These are phyloP conservation scores for Poecile montanus DNA, from an alignment of 2,797 vertebrate genomes.

Conservation along the genomic window DNA sequence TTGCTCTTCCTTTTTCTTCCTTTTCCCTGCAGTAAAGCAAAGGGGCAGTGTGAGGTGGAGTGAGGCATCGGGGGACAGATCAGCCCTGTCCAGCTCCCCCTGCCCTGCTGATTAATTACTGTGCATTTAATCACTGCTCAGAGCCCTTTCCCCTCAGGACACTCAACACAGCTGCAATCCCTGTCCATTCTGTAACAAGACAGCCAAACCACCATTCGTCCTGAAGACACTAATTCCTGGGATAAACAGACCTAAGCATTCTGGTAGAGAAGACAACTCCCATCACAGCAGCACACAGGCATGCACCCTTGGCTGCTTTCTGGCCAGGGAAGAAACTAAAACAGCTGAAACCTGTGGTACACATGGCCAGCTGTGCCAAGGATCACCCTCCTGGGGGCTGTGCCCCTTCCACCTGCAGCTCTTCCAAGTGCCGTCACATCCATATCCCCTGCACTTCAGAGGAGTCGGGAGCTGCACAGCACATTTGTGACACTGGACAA, in stretches of 20 bases:
- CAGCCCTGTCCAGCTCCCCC: accelerated
- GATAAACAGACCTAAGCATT: neutral
- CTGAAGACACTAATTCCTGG: neutral
- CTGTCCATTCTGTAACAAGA: neutral
- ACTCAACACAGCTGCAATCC: neutral
- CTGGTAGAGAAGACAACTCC: neutral
- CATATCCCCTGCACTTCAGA: accelerated
- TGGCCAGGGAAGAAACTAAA: neutral
- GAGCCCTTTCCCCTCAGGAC: neutral
- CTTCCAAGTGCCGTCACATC: accelerated
- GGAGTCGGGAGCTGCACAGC: accelerated
- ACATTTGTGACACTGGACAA: neutral
- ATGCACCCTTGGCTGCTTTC: neutral
- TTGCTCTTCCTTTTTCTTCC: constrained; percentile 74
- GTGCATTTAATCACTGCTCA: neutral
- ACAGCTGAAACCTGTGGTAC: neutral
- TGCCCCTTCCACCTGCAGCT: neutral
- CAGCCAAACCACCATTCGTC: neutral
- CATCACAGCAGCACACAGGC: accelerated
- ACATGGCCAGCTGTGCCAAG: accelerated
- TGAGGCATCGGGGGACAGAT: accelerated
- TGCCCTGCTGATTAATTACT: neutral
- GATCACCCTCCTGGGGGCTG: neutral
- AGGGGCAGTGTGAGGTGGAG: neutral
- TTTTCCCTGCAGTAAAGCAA: constrained; percentile 22